Percentiles rank a stretch among this genome's conserved stretches.
Evolutionary conservation across 2,797 vertebrate genomes (phyloP).

Genomic region (Ispidina lecontei): DNA sequence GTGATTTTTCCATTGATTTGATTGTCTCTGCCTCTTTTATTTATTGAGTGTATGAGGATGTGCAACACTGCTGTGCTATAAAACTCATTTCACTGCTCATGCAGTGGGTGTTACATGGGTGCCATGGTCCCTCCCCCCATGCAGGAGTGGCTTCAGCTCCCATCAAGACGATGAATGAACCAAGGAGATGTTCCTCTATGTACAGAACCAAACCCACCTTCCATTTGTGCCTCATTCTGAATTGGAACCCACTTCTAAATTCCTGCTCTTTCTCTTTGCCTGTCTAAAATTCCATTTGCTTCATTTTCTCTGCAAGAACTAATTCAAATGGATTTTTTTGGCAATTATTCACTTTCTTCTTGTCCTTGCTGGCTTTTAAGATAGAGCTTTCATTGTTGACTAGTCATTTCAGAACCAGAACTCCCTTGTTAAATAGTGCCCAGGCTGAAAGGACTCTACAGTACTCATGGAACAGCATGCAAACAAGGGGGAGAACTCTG

Average conservation of each 20-base stretch:
- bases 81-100: not conserved
- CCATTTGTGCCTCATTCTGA: not conserved
- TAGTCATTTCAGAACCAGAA: conserved; percentile 14
- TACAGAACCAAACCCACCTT: not conserved
- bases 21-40: not conserved
- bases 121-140: too few relatives aligned
- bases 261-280: not conserved
- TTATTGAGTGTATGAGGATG: not conserved
- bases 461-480: not conserved
- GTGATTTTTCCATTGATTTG: not conserved
- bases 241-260: not conserved
- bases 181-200: not conserved
- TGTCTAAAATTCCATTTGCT: not conserved
- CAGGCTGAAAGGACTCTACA: not conserved
- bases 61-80: not conserved
- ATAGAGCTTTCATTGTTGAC: conserved; percentile 29
- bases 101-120: not conserved
- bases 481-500: not conserved
- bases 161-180: not conserved
- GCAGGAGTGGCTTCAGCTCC: not conserved
- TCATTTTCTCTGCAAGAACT: not conserved
- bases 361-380: not conserved
- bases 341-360: not conserved
- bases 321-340: not conserved
- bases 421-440: not conserved